Evolutionary conservation across 2,797 vertebrate genomes (phyloP), one percentile per base, ranked within the genome.

Genomic region (Melanotaenia nigrans): DNA sequence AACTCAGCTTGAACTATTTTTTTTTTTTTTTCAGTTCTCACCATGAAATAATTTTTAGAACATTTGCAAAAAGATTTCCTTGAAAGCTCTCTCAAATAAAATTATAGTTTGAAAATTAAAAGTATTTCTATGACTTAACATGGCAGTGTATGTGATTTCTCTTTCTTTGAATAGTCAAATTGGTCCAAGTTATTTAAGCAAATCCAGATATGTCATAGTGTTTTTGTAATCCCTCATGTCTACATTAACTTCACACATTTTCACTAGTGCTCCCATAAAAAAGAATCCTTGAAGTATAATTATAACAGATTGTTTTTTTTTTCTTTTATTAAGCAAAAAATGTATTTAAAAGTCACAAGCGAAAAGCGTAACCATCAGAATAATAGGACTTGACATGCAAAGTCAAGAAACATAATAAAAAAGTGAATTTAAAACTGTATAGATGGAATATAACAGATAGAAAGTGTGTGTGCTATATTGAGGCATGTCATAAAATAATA

Each of bases 391-490:
- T 22, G 55, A 16, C 32, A 1, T 47, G 12, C 5, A 30, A 54
- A 71, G 42, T 20, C n/a, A 42, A 53, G 67, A 67, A 40, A 22
- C 25, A 20, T 25, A 33, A 49, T 20, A 16, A n/a, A 72, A 47
- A 58, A 72, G 32, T 61, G 13, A 56, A 62, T 53, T 51, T 53
- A 42, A 71, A n/a, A 7, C 18, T 12, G 16, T 55, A 51, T 73
- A 45, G 62, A 65, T 58, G 55, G 68, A 71, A 38, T 35, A 59
- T 11, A 65, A 81, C 25, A 73, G 49, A 68, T 49, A 55, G 30
- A 71, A 35, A 3, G 2, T 61, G 32, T 53, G 1, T 30, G 42
- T 9, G 7, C 65, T 51, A 69, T 60, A 57, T 58, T 24, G 11
- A 66, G 25, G 49, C 5, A 2, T 61, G 49, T 33, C 49, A 64